Conservation (phyloP, 2,888 invertebrate species). For the Epistrophella euchroma region DNA sequence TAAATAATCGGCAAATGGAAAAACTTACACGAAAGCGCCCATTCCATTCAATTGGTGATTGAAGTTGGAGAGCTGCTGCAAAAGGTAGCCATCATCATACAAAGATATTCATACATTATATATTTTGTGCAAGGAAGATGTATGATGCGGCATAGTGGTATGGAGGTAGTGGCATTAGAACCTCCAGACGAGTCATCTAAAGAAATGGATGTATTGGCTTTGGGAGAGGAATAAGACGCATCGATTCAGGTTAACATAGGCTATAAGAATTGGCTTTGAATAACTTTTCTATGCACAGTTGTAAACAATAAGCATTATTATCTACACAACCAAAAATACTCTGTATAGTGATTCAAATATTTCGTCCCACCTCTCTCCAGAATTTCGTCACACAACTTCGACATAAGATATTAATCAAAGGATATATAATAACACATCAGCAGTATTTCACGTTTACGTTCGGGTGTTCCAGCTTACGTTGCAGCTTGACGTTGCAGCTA, state of each 20-base stretch:
- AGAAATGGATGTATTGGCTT: slow-evolving; percentile 43
- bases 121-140: slow-evolving; percentile 1
- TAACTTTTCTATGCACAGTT: slow-evolving; percentile 17
- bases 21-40: slow-evolving; percentile 67
- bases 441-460: no score
- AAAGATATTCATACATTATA: neutral
- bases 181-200: slow-evolving; percentile 11
- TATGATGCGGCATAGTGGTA: neutral
- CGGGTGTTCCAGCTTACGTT: no score
- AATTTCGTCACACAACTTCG: no score
- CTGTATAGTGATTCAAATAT: neutral
- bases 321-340: neutral
- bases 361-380: no score
- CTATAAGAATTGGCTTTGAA: slow-evolving; percentile 39
- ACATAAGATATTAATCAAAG: no score
- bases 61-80: slow-evolving; percentile 8
- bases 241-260: slow-evolving; percentile 51
- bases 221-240: slow-evolving; percentile 24
- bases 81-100: neutral
- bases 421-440: no score
- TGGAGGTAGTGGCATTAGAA: slow-evolving; percentile 6
- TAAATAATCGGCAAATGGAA: slow-evolving; percentile 74
- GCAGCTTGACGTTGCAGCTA: no score
- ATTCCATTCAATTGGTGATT: slow-evolving; percentile 46
- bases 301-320: slow-evolving; percentile 54